Base-by-base conservation (phyloP, 1,140 invertebrate genomes). In the Euglossa dilemma region DNA sequence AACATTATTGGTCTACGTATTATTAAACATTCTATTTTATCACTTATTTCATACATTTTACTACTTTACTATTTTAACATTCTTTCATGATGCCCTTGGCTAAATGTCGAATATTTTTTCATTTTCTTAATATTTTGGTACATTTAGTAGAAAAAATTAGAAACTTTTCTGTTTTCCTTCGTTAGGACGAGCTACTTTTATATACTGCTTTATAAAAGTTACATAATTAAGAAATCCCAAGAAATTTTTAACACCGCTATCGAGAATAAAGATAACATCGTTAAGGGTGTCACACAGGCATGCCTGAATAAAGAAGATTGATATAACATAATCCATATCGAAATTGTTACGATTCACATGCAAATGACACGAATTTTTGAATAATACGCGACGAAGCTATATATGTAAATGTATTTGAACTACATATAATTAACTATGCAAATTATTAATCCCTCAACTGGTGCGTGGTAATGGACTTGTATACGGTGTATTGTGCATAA, bases 381-480 rank as follows among this genome's bases (percentile, higher is more conserved):
- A 57, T 57, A 57, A 52, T 47, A 28, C 63, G 56, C 63, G 57
- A 75, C 36, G 63, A 61, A 66, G 36, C 7, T 54, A 23, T 69
- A 45, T 52, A 77, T 66, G 75, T 52, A 67, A 67, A 77, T 52
- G 50, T 77, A 77, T 18, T 77, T 50, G 20, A 45, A 64, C n/a
- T 76, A 52, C 36, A 20, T 64, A 47, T 74, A 76, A 76, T 52
- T 64, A 8, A 52, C 18, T 64, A 52, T 64, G 52, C 73, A 25
- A 75, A n/a, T 74, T 45, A 25, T 75, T n/a, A 75, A 54, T 54
- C 18, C 18, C n/a, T n/a, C 5, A 12, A 69, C n/a, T 73, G 54
- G 9, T 57, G 56, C 43, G 72, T 57, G 45, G 7, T 47, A 57
- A 63, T 1, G 23, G 7, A 52, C 63, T 76, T 47, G 28, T 45